Conservation (phyloP, 2,797 vertebrate genomes). For the Crocodylus rhombifer region DNA sequence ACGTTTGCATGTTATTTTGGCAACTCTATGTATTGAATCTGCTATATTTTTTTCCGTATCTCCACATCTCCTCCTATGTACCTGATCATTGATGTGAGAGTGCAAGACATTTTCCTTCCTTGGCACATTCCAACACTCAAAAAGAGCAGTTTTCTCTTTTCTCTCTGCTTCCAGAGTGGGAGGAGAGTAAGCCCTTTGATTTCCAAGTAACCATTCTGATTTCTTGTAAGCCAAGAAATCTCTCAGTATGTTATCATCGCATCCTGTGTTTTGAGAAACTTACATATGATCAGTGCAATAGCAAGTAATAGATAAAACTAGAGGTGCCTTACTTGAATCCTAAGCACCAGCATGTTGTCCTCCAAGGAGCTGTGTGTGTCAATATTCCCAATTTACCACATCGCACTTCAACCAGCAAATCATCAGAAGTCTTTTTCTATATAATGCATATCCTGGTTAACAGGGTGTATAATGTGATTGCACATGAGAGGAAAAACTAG, state of each 20-base stretch:
- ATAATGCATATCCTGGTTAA: neutral
- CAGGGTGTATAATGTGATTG: neutral
- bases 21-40: neutral
- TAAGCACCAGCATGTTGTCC: neutral
- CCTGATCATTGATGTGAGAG: neutral
- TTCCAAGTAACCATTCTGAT: neutral
- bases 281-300: neutral
- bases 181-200: neutral
- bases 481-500: slow-evolving; percentile 22
- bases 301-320: neutral
- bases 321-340: neutral
- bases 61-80: neutral
- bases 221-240: neutral
- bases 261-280: neutral
- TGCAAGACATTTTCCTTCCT: neutral
- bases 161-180: neutral
- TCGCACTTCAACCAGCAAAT: neutral
- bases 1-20: neutral
- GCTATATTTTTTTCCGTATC: neutral
- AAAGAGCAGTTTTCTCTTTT: neutral
- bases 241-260: neutral
- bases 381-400: neutral
- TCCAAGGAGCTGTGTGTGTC: neutral
- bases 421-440: neutral
- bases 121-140: rapidly evolving